Evolutionary conservation across 2,888 invertebrate species (phyloP).

Genomic region (Eristalis pertinax): DNA sequence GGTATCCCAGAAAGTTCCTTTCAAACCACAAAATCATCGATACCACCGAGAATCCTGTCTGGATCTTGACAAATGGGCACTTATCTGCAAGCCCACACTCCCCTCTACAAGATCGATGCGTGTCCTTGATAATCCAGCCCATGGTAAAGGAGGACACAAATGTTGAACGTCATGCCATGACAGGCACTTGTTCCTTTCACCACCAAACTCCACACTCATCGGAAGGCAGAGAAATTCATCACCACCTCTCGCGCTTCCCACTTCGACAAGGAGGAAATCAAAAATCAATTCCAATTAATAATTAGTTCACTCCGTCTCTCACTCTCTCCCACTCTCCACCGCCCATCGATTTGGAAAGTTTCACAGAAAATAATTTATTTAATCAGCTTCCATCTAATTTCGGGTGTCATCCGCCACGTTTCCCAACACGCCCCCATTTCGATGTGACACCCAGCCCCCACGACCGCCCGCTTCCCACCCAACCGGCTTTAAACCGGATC

Average conservation of each 20-base stretch:
- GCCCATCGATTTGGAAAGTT: conserved; percentile 14
- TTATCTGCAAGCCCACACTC: too few species aligned
- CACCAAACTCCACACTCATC: neutral
- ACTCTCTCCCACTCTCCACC: neutral
- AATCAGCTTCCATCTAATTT: conserved; percentile 65
- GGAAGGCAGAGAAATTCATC: neutral
- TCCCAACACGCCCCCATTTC: neutral
- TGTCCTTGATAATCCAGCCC: too few species aligned
- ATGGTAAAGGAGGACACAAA: too few species aligned
- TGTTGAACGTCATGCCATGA: neutral
- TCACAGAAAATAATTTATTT: conserved; percentile 59
- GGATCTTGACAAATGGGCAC: too few species aligned
- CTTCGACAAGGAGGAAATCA: neutral
- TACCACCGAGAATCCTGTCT: too few species aligned
- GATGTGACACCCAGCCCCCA: neutral
- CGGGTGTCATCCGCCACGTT: conserved; percentile 28
- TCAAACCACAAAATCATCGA: too few species aligned
- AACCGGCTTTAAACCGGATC: conserved; percentile 35
- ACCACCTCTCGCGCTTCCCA: neutral
- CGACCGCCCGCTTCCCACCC: neutral
- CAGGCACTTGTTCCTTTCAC: neutral
- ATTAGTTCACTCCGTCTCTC: neutral
- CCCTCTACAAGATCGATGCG: too few species aligned
- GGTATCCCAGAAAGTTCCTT: too few species aligned
- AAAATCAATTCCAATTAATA: conserved; percentile 62